Percentiles rank a stretch among this genome's conserved stretches.
phyloP scores from a whole-genome alignment of 2,113 vertebrate genomes.

The Alligator mississippiensis region DNA sequence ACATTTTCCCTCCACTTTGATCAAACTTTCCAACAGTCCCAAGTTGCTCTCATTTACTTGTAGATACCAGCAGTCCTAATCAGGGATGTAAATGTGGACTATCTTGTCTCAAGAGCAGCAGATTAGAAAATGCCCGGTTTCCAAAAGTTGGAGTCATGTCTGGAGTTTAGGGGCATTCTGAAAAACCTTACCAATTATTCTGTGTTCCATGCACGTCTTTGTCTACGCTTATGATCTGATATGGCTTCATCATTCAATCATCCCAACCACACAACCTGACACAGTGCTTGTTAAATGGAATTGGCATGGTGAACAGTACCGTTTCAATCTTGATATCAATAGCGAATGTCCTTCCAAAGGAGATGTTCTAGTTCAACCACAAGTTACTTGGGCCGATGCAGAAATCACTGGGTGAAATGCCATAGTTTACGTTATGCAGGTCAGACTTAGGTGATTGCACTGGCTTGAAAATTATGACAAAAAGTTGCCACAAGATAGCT shows the following conservation, averaged over 20 bases:
- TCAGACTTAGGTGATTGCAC: neutral
- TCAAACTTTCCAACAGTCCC: neutral
- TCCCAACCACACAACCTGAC: neutral
- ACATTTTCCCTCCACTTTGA: neutral
- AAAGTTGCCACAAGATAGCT: neutral
- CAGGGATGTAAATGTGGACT: neutral
- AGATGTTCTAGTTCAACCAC: neutral
- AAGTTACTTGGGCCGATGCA: neutral
- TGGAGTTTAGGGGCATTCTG: neutral
- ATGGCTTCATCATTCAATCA: neutral
- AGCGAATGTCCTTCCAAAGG: neutral
- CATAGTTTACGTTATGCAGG: too few relatives aligned
- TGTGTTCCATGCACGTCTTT: neutral
- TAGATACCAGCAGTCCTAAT: neutral
- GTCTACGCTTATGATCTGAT: neutral
- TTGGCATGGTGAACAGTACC: neutral
- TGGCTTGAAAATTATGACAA: neutral
- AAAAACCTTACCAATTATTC: neutral
- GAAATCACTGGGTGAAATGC: neutral
- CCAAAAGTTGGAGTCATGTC: neutral
- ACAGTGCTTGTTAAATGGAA: neutral
- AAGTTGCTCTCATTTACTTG: neutral
- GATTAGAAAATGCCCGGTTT: neutral
- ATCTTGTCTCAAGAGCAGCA: neutral
- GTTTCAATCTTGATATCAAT: neutral